A percentile compares a stretch with the other conserved stretches of the same genome.
phyloP scores from a whole-genome alignment of 23 tunicate species.

The Phallusia fumigata region DNA sequence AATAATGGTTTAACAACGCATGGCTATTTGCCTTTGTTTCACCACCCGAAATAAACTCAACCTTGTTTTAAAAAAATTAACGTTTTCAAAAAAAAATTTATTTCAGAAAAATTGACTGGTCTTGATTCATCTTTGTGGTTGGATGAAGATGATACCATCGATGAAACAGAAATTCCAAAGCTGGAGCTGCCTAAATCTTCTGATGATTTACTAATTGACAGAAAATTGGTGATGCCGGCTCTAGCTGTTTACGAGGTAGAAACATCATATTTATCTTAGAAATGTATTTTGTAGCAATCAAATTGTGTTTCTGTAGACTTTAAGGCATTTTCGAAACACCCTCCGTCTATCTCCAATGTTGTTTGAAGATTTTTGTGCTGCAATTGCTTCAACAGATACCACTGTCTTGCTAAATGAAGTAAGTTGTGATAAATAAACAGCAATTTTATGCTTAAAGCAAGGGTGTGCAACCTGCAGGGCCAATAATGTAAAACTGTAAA shows the following conservation, averaged over 20 bases:
- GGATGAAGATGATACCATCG: slow-evolving; percentile 31
- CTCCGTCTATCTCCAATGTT: slow-evolving; percentile 82
- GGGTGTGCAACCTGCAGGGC: too few relatives aligned
- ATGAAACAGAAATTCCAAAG: slow-evolving; percentile 42
- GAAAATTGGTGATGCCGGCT: slow-evolving; percentile 60
- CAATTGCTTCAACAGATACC: slow-evolving; percentile 53
- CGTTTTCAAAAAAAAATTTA: too few relatives aligned
- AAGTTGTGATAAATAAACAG: background rate
- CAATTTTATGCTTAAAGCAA: too few relatives aligned
- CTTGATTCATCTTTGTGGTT: slow-evolving; percentile 10
- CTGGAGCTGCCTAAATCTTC: slow-evolving; percentile 63
- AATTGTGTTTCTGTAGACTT: slow-evolving; percentile 8
- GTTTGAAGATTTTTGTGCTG: slow-evolving; percentile 96
- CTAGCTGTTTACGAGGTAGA: slow-evolving; percentile 75
- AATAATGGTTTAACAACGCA: too few relatives aligned
- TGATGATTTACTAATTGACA: slow-evolving; percentile 62
- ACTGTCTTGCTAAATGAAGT: slow-evolving; percentile 60
- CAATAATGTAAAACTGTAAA: too few relatives aligned
- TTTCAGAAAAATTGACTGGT: background rate
- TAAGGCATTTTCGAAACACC: slow-evolving; percentile 70
- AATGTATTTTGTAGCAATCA: background rate
- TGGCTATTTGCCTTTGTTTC: too few relatives aligned
- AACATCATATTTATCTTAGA: background rate
- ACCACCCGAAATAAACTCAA: too few relatives aligned
- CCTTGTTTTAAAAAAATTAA: too few relatives aligned